Evolutionary conservation across 2,888 invertebrate genomes (phyloP), one percentile per base, ranked within the genome.

Genomic region (Lepidochrysops patricia): DNA sequence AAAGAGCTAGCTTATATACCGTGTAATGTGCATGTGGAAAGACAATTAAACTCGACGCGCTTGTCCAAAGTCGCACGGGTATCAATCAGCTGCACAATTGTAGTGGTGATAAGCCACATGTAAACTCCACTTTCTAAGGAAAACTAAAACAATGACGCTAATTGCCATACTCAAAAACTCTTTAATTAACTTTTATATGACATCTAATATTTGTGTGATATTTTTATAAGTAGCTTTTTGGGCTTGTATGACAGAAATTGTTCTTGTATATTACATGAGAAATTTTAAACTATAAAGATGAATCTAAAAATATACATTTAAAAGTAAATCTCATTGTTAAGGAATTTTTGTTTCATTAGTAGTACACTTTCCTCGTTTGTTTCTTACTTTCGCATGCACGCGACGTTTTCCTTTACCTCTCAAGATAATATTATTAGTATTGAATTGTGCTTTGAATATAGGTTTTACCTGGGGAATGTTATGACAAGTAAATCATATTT

Each of bases 1-100:
- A n/a, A n/a, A n/a, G n/a, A n/a, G n/a, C n/a, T n/a, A n/a, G n/a
- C n/a, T n/a, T n/a, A n/a, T n/a, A n/a, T n/a, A n/a, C n/a, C n/a
- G n/a, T n/a, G n/a, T n/a, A n/a, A n/a, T n/a, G n/a, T n/a, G n/a
- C n/a, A n/a, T n/a, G n/a, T n/a, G n/a, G n/a, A n/a, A n/a, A n/a
- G n/a, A n/a, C n/a, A n/a, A n/a, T n/a, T n/a, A n/a, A n/a, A n/a
- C n/a, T n/a, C n/a, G n/a, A 58, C 26, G 12, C 5, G 25, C 35
- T 13, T 57, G 35, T 37, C 26, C 35, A 57, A 57, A 57, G 27
- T 37, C 34, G 26, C 35, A 57, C 57, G 9, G 13, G 25, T 13
- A 37, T 35, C 13, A n/a, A n/a, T 35, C 35, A 5, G 35, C n/a
- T n/a, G n/a, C n/a, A 13, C 13, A 1, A 35, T 35, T 35, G 13